Conservation (phyloP, 2,888 invertebrate species). For the Lottia scabra region DNA sequence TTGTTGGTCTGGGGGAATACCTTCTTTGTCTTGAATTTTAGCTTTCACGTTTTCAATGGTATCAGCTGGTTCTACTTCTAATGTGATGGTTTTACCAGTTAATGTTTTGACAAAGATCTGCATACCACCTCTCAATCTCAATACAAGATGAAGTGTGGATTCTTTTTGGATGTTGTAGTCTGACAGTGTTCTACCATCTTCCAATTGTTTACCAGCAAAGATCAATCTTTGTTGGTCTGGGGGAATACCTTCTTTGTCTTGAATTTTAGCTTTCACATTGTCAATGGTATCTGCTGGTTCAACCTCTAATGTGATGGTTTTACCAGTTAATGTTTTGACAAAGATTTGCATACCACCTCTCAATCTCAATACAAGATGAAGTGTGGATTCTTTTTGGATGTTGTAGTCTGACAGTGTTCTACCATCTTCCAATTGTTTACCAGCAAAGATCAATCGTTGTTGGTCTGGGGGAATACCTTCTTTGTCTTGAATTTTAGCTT, state of each 20-base stretch:
- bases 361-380: slow-evolving; percentile 89
- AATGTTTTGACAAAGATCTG: slow-evolving; percentile 80
- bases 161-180: slow-evolving; percentile 97
- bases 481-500: slow-evolving; percentile 74
- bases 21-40: slow-evolving; percentile 73
- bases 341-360: slow-evolving; percentile 80
- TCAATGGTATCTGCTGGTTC: slow-evolving; percentile 93
- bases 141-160: slow-evolving; percentile 89
- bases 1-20: slow-evolving; percentile 74
- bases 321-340: slow-evolving; percentile 65
- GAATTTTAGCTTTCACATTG: slow-evolving; percentile 82
- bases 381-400: slow-evolving; percentile 94
- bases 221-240: slow-evolving; percentile 88
- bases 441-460: slow-evolving; percentile 91
- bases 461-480: slow-evolving; percentile 78
- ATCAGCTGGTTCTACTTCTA: slow-evolving; percentile 80
- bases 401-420: slow-evolving; percentile 92
- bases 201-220: slow-evolving; percentile 94
- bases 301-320: slow-evolving; percentile 66
- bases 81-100: background rate
- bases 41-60: slow-evolving; percentile 93
- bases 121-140: slow-evolving; percentile 83
- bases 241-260: slow-evolving; percentile 74
- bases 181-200: slow-evolving; percentile 91
- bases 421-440: slow-evolving; percentile 95